Percentiles rank a stretch among this genome's conserved stretches.
These are phyloP conservation scores for Lasioglossum leucozonium DNA, from an alignment of 2,888 invertebrate genomes.

Conservation along the genomic window DNA sequence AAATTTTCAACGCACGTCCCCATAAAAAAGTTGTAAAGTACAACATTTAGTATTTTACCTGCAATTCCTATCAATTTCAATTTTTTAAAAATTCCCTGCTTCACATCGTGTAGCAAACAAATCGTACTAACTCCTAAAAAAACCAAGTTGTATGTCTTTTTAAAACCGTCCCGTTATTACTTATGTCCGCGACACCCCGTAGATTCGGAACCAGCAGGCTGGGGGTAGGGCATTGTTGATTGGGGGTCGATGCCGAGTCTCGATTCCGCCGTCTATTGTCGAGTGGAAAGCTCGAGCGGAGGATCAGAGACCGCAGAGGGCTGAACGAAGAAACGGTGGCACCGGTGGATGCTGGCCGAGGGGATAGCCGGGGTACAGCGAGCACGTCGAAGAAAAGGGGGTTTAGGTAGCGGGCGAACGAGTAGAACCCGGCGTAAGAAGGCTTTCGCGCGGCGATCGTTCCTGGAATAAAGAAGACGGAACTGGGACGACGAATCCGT, in stretches of 20 bases:
- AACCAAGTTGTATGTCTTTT: too few species aligned
- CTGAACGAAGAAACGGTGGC: constrained; percentile 13
- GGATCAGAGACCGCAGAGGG: constrained; percentile 43
- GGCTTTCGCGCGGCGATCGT: constrained; percentile 50
- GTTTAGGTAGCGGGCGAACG: constrained; percentile 24
- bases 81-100: too few species aligned
- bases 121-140: too few species aligned
- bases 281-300: constrained; percentile 63
- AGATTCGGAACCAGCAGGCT: constrained; percentile 45
- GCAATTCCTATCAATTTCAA: too few species aligned
- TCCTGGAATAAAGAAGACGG: constrained; percentile 33
- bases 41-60: too few species aligned
- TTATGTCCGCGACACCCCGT: constrained; percentile 45
- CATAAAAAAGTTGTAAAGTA: too few species aligned
- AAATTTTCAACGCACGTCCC: too few species aligned
- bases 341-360: background rate
- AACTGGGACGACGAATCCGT: background rate
- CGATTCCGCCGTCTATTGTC: constrained; percentile 69
- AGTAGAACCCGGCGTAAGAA: constrained; percentile 38
- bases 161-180: too few species aligned
- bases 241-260: constrained; percentile 71
- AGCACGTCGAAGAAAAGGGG: constrained; percentile 39
- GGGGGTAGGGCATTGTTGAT: constrained; percentile 72
- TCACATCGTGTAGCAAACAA: too few species aligned
- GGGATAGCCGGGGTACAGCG: constrained; percentile 9